Base-by-base conservation (phyloP, 2,113 vertebrate genomes). In the Trematocara stigmaticum region DNA sequence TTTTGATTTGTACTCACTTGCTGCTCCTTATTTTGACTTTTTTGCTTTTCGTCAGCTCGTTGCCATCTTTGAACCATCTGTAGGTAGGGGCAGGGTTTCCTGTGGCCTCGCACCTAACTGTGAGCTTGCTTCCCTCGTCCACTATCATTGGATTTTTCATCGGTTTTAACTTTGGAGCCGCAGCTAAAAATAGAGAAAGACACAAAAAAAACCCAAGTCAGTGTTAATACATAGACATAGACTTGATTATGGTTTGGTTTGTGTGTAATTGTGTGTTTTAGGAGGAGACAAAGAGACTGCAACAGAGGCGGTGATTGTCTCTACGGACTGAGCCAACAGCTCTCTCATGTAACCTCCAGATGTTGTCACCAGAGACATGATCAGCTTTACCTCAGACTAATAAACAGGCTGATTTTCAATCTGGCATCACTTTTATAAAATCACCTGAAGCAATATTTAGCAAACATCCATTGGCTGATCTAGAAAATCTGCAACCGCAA, bases 51-150 rank as follows among this genome's bases (percentile, higher is more conserved):
- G 98, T 98, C 92, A 99, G 97, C 92, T 98, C 97, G 92, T 94
- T 97, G 93, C 98, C 98, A 3, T 99, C 98, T 96, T 98, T 98
- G 96, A 98, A 99, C 98, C 98, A 99, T 47, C 94, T 98, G 95
- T 98, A 99, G 94, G 96, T 97, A 0, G 97, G 97, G 89, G 93
- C 90, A 87, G 98, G 97, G 93, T 97, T 97, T 47, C 98, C 98
- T 2, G 97, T 96, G 0, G 97, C 98, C 95, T 98, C 98, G 6
- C 98, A 99, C 95, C 98, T 99, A 87, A 99, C 95, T 1, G 95
- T 97, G 82, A 98, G 96, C 94, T 95, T 97, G 89, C 96, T 96
- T 71, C 98, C 98, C 45, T 98, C 97, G 0, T 97, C 96, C 92
- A 97, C 97, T 0, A 96, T 96, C 82, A 93, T 82, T 79, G 97